A percentile compares a stretch with the other conserved stretches of the same genome.
Conservation (phyloP, 2,888 invertebrate species). For the Agrilus biguttatus region DNA sequence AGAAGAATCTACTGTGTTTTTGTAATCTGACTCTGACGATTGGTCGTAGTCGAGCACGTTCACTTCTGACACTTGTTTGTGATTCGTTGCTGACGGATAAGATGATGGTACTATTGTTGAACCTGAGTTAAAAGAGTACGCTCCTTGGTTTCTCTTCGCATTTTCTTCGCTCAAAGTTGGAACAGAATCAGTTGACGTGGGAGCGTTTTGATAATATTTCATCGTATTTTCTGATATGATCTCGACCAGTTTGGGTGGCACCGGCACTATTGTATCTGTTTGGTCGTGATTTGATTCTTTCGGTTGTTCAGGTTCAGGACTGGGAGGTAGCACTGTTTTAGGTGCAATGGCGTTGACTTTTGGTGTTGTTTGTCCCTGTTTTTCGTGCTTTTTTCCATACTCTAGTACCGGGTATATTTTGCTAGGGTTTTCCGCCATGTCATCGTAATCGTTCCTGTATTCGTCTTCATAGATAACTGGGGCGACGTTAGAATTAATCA, state of each 20-base stretch:
- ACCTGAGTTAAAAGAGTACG: too few relatives aligned
- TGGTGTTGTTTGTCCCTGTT: conserved; percentile 4
- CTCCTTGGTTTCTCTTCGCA: too few relatives aligned
- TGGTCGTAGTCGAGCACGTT: conserved; percentile 4
- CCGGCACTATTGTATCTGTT: too few relatives aligned
- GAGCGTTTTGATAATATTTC: too few relatives aligned
- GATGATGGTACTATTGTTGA: neutral
- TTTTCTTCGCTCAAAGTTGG: too few relatives aligned
- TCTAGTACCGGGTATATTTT: neutral
- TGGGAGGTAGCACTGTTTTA: conserved; percentile 3
- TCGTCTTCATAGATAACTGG: conserved; percentile 1
- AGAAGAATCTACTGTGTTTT: conserved; percentile 6
- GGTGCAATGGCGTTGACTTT: neutral
- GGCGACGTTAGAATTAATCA: neutral
- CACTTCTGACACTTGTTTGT: neutral
- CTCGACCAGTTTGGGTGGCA: too few relatives aligned
- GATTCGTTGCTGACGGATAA: neutral
- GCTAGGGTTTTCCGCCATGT: conserved; percentile 4
- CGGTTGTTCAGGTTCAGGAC: conserved; percentile 1
- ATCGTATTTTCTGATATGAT: too few relatives aligned
- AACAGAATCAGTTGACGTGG: too few relatives aligned
- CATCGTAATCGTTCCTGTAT: conserved; percentile 3
- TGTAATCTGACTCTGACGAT: conserved; percentile 5
- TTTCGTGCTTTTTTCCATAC: conserved; percentile 1
- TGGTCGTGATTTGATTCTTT: neutral